Percentiles rank a stretch among this genome's conserved stretches.
phyloP scores from a whole-genome alignment of 2,797 vertebrate species.

The Pagetopsis macropterus region DNA sequence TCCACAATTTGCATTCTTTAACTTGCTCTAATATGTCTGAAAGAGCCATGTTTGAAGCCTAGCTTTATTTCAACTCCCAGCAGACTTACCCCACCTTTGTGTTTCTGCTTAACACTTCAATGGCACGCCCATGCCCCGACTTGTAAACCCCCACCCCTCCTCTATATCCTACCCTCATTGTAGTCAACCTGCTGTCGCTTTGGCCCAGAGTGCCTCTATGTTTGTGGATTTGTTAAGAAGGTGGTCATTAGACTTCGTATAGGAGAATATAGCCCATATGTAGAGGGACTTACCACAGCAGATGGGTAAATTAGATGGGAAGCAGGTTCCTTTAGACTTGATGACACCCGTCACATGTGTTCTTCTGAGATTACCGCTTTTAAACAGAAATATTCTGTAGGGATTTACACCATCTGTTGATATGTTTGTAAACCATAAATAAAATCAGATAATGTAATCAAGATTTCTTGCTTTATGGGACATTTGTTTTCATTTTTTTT shows the following conservation, averaged over 20 bases:
- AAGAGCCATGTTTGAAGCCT: constrained; percentile 13
- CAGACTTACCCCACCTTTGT: constrained; percentile 50
- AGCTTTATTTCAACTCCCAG: constrained; percentile 34
- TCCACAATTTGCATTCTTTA: neutral
- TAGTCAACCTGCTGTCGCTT: constrained; percentile 64
- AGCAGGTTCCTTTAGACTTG: constrained; percentile 60
- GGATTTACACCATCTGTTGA: neutral
- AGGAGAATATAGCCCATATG: constrained; percentile 80
- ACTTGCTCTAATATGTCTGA: neutral
- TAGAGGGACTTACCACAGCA: constrained; percentile 66
- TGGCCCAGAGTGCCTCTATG: constrained; percentile 38
- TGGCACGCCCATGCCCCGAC: constrained; percentile 44
- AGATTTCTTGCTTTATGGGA: neutral
- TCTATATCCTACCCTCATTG: constrained; percentile 42
- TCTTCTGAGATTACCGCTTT: constrained; percentile 20
- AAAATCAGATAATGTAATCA: neutral
- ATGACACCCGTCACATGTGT: constrained; percentile 39
- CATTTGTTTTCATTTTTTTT: too few relatives aligned
- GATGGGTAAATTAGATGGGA: constrained; percentile 74
- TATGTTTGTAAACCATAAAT: constrained; percentile 4
- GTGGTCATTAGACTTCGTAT: constrained; percentile 80
- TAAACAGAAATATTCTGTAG: neutral
- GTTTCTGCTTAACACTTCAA: constrained; percentile 65
- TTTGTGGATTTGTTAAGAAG: constrained; percentile 77
- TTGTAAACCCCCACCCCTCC: constrained; percentile 10